Evolutionary conservation across 2,113 vertebrate species (phyloP).

Genomic region (Neogale vison): DNA sequence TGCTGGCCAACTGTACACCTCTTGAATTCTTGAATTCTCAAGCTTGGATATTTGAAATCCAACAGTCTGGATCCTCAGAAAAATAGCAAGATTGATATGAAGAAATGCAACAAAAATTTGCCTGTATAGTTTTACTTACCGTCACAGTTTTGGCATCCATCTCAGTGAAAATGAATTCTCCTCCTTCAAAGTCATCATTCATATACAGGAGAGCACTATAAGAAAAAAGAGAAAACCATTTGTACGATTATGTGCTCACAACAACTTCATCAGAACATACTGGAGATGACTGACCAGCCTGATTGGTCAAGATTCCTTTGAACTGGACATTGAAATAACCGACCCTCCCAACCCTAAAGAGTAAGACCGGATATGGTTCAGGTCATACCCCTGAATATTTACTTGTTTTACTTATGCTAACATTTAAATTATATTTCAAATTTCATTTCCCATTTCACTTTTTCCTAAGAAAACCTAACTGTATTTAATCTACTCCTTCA

Average conservation of each 20-base stretch:
- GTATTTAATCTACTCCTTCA: background rate
- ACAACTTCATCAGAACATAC: background rate
- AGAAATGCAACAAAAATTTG: background rate
- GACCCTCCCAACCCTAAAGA: background rate
- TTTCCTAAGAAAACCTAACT: background rate
- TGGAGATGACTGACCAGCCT: no score
- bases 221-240: background rate
- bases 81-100: background rate
- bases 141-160: constrained; percentile 98
- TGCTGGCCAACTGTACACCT: background rate
- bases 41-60: background rate
- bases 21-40: background rate
- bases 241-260: fast-evolving
- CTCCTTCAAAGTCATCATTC: constrained; percentile 97
- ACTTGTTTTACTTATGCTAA: background rate
- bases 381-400: background rate
- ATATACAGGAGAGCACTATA: constrained; percentile 95
- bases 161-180: constrained; percentile 98
- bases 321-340: background rate
- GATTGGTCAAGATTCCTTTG: background rate
- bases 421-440: background rate
- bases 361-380: background rate
- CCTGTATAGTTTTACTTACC: constrained; percentile 82
- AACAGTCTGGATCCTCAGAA: background rate
- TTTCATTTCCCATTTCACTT: background rate